A percentile compares a stretch with the other conserved stretches of the same genome.
Evolutionary conservation across 2,113 vertebrate genomes (phyloP).

Genomic region (Mustela nigripes): DNA sequence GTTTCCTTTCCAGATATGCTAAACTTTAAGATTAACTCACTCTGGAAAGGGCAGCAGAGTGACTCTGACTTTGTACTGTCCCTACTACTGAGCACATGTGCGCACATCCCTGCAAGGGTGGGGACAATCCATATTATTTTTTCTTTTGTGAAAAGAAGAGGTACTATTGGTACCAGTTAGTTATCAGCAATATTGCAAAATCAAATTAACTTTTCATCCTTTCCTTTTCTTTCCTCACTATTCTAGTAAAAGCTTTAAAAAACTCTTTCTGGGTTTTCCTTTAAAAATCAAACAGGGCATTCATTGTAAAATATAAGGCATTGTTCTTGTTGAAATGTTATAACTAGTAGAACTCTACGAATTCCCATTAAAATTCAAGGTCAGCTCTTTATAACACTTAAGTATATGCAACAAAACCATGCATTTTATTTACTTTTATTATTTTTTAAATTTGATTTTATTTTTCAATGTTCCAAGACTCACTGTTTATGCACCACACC

Average conservation of each 20-base stretch:
- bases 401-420: background rate
- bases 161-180: background rate
- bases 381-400: background rate
- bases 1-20: background rate
- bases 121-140: background rate
- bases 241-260: background rate
- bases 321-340: background rate
- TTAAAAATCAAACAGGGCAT: background rate
- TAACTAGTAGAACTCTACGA: background rate
- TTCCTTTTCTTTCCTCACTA: background rate
- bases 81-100: background rate
- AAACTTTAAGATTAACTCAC: background rate
- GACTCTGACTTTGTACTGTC: background rate
- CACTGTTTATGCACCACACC: too few species aligned
- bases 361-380: background rate
- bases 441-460: too few species aligned
- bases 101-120: background rate
- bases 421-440: background rate
- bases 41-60: background rate
- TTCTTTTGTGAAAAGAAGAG: background rate
- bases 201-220: background rate
- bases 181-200: background rate
- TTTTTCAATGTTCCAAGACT: too few species aligned
- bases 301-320: background rate
- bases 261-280: background rate